Base-by-base conservation (phyloP, 2,797 vertebrate genomes). In the Hephaestus fuliginosus region DNA sequence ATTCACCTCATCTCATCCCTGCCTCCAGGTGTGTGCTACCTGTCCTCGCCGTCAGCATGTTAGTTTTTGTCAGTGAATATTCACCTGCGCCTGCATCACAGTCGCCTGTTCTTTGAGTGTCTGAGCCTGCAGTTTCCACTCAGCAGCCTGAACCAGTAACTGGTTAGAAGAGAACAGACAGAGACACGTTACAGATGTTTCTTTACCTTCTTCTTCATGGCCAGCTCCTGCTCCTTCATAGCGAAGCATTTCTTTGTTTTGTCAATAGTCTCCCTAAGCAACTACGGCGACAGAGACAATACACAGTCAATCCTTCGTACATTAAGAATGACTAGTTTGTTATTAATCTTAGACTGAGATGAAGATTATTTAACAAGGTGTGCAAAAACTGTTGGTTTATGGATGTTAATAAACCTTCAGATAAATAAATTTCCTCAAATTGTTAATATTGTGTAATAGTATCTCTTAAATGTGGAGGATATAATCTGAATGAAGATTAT, bases 91-190 rank as follows among this genome's bases (percentile, higher is more conserved):
- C 93, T 98, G 97, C 82, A 98, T 96, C 86, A 98, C 92, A 52
- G 97, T 97, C 92, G 96, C 97, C 88, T 99, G 98, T 83, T 98
- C 96, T 95, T 95, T 98, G 94, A 98, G 94, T 93, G 97, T 95
- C 88, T 97, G 96, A 94, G 96, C 93, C 92, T 99, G 98, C 78
- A 99, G 96, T 88, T 99, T 99, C 98, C 97, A 99, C 88, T 99
- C 97, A 91, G 98, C 97, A 48, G 98, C 98, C 94, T 98, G 97
- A 93, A 96, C 96, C 94, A 99, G 97, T 95, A 99, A 96, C 98
- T 99, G 85, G 93, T 95, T 91, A 94, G 90, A 93, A 90, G 89
- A 94, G 85, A 89, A 91, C 78, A 94, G 74, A 89, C 80, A 67
- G 56, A 91, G 70, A 89, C 78, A 55, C 70, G 20, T 89, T 81